Conservation (phyloP, 2,113 vertebrate species). For the Pelmatolapia mariae region DNA sequence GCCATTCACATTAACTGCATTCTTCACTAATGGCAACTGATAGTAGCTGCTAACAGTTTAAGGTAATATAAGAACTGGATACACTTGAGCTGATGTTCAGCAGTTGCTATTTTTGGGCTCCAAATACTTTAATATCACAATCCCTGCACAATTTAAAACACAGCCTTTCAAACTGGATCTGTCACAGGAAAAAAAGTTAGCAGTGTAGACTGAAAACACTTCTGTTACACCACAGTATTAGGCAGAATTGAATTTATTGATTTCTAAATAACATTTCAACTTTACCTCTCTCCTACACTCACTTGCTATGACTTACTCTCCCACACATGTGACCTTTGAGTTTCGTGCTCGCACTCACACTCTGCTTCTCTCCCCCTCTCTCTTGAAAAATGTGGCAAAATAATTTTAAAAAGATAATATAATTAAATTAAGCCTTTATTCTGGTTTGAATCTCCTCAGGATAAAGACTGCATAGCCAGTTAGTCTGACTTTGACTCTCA, state of each 20-base stretch:
- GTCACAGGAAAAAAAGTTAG: background rate
- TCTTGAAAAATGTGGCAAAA: background rate
- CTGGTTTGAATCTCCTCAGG: background rate
- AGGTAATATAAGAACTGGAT: background rate
- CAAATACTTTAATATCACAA: background rate
- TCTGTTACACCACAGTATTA: background rate
- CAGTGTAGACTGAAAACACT: background rate
- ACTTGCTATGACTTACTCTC: background rate
- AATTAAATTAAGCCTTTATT: background rate
- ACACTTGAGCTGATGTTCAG: background rate
- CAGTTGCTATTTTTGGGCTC: background rate
- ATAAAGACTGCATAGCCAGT: background rate
- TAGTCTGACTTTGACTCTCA: background rate
- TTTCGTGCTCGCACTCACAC: background rate
- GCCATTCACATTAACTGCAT: background rate
- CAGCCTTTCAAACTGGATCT: background rate
- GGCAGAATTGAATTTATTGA: background rate
- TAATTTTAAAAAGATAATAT: background rate
- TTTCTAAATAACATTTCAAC: background rate
- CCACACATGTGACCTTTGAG: conserved; percentile 15
- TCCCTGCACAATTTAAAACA: accelerated
- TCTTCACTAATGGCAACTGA: background rate
- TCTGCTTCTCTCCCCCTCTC: background rate
- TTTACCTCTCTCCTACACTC: background rate
- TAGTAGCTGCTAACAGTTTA: background rate